Percentiles rank a stretch among this genome's conserved stretches.
phyloP scores from a whole-genome alignment of 2,113 vertebrate species.

The Smithornis capensis region DNA sequence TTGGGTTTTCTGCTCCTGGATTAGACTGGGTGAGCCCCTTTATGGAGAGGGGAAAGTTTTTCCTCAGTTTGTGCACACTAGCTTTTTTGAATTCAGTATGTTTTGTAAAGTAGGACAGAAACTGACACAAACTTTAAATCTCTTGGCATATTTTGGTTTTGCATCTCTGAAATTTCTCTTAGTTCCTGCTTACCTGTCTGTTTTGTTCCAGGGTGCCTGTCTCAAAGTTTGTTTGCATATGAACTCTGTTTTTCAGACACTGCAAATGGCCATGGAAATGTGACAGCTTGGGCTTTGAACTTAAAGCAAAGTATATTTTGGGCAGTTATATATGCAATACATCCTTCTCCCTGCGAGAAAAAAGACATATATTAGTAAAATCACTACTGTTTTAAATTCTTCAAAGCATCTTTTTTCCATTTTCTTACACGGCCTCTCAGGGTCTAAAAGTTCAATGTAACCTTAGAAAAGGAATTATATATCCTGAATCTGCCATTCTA shows the following conservation, averaged over 20 bases:
- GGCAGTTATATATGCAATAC: not conserved
- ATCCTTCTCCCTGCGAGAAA: not conserved
- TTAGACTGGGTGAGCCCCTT: not conserved
- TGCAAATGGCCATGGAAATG: not conserved
- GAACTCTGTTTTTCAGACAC: not conserved
- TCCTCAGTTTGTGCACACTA: not conserved
- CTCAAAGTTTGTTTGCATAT: not conserved
- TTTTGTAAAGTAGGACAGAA: not conserved
- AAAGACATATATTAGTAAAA: not conserved
- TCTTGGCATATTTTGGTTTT: not conserved
- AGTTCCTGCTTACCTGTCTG: not conserved
- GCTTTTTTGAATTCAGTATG: not conserved
- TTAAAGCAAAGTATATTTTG: not conserved
- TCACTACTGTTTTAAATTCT: not conserved
- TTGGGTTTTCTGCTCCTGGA: not conserved
- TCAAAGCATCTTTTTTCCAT: not conserved
- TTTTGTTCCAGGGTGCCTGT: not conserved
- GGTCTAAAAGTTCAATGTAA: not conserved
- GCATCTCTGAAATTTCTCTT: not conserved
- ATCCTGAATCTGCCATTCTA: not conserved
- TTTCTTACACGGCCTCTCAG: not conserved
- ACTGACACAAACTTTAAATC: not conserved
- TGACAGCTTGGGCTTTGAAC: not conserved
- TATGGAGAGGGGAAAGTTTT: not conserved
- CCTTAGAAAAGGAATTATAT: not conserved